Percentiles rank a stretch among this genome's conserved stretches.
Conservation (phyloP, 2,888 invertebrate species). For the Spisula subtruncata region DNA sequence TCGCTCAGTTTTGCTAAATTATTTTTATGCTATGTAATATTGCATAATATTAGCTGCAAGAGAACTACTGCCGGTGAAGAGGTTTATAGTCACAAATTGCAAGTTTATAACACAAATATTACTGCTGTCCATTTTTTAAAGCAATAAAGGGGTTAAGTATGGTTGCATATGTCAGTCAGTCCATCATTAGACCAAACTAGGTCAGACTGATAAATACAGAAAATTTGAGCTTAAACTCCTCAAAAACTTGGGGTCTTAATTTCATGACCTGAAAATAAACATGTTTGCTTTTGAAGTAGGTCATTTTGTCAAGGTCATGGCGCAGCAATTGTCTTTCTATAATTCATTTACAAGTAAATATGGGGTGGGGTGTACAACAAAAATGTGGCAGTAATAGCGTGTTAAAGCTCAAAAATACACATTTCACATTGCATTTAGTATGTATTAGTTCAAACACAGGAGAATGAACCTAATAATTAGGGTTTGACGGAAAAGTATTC, state of each 20-base stretch:
- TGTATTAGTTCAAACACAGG: not conserved
- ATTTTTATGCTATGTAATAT: not conserved
- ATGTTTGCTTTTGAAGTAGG: too few relatives aligned
- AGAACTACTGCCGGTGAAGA: not conserved
- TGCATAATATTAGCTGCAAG: constrained; percentile 14
- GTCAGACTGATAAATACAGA: too few relatives aligned
- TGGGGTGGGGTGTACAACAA: not conserved
- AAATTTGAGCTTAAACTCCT: too few relatives aligned
- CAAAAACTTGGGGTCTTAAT: too few relatives aligned
- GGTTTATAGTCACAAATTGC: not conserved
- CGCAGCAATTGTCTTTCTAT: too few relatives aligned
- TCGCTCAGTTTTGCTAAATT: not conserved
- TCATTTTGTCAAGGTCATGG: too few relatives aligned
- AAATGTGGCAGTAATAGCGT: not conserved
- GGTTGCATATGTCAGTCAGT: too few relatives aligned
- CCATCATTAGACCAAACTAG: too few relatives aligned
- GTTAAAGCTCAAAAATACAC: not conserved
- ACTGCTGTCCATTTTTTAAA: not conserved
- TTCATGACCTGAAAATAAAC: too few relatives aligned
- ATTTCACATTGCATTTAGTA: not conserved
- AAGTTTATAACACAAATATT: not conserved
- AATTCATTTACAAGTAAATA: too few relatives aligned
- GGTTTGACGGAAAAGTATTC: not conserved
- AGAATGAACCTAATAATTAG: not conserved
- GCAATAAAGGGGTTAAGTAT: not conserved